Evolutionary conservation across 2,888 invertebrate genomes (phyloP), one percentile per base, ranked within the genome.

Genomic region (Pandemis heparana): DNA sequence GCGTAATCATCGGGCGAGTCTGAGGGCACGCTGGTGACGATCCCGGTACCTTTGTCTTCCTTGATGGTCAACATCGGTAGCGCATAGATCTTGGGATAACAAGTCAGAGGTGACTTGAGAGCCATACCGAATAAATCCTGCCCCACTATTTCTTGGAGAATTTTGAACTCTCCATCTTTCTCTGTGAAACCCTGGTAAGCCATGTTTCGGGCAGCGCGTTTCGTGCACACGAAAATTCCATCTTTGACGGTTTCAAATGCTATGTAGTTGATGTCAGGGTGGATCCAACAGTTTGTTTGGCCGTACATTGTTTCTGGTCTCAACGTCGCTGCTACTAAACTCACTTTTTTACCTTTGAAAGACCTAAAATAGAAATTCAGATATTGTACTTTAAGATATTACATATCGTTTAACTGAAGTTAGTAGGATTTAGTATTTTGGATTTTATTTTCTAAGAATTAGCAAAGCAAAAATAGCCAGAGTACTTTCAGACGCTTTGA

Each of bases 231-330:
- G 90, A 97, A 99, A 51, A 99, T 95, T 76, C 98, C 98, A 56
- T 95, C 92, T 59, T 94, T 95, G 14, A 95, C 95, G 0, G 96
- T 96, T 83, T 96, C 95, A 87, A 98, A 98, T 0, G 97, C 99
- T 78, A 99, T 96, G 86, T 99, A 99, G 78, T 96, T 96, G 86
- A 99, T 97, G 85, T 99, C 99, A 0, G 99, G 99, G 84, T 97
- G 97, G 5, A 99, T 90, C 99, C 99, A 99, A 88, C 99, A 99
- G 88, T 99, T 99, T 0, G 99, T 99, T 94, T 99, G 99, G 0
- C 99, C 99, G 86, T 99, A 99, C 99, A 99, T 99, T 0, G 99
- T 99, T 94, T 99, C 99, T 0, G 99, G 99, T 75, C 99, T 95
- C n/a, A 99, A 94, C 6, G 99, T 99, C 9, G 99, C 99, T 18